Evolutionary conservation across 1,140 invertebrate species (phyloP).

Genomic region (Achatina immaculata): DNA sequence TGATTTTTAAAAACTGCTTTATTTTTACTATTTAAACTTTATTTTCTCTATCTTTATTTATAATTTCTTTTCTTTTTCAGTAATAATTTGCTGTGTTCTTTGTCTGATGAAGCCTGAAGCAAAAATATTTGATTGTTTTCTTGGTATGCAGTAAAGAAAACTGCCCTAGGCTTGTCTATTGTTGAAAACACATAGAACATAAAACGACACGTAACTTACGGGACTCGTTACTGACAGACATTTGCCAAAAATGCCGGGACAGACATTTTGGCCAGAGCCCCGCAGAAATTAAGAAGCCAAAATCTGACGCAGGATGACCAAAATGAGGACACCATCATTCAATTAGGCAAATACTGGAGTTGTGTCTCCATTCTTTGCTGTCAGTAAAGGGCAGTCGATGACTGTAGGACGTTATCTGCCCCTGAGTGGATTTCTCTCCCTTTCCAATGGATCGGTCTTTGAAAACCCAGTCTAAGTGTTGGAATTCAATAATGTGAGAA

Average conservation of each 20-base stretch:
- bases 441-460: background rate
- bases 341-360: conserved; percentile 8
- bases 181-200: no score
- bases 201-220: no score
- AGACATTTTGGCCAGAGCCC: background rate
- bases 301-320: background rate
- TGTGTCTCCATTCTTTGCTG: background rate
- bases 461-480: background rate
- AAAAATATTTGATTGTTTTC: no score
- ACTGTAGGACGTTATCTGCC: background rate
- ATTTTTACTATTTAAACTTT: no score
- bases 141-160: no score
- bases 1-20: no score
- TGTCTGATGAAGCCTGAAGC: no score
- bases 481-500: background rate
- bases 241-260: background rate
- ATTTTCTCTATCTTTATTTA: no score
- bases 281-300: background rate
- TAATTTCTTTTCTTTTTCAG: no score
- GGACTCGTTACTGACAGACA: no score
- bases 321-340: background rate
- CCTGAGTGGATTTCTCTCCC: background rate
- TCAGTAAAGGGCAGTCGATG: background rate
- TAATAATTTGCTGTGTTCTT: no score
- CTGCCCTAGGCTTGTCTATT: no score